Evolutionary conservation across 2,113 vertebrate genomes (phyloP).

Genomic region (Hucho hucho): DNA sequence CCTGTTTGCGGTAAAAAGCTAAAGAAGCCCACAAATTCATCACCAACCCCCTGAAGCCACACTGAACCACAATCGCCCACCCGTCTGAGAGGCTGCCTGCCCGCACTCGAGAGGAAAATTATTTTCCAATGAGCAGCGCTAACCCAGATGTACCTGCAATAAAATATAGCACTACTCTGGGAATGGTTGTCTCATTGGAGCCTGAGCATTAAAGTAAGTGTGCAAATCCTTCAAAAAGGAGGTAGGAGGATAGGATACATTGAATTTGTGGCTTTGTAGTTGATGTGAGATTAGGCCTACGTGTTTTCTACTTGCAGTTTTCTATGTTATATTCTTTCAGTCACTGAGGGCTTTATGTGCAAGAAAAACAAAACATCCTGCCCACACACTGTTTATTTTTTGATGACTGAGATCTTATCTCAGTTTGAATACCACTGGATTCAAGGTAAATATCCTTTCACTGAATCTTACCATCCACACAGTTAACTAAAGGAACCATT

Average conservation of each 20-base stretch:
- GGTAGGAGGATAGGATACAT: not conserved
- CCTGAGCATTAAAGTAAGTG: not conserved
- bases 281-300: not conserved
- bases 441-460: constrained; percentile 31
- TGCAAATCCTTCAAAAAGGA: not conserved
- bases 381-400: constrained; percentile 34
- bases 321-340: not conserved
- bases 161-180: not conserved
- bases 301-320: not conserved
- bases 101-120: fast-evolving
- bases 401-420: constrained; percentile 23
- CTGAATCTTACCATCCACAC: constrained; percentile 34
- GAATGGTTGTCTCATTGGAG: not conserved
- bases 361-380: constrained; percentile 14
- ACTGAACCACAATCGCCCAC: not conserved
- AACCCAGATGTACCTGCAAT: not conserved
- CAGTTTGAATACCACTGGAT: constrained; percentile 29
- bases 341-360: not conserved
- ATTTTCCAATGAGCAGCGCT: not conserved
- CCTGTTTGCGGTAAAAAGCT: not conserved
- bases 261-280: not conserved
- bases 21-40: not conserved
- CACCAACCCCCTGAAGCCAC: not conserved
- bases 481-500: constrained; percentile 36
- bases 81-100: no score